A percentile compares a stretch with the other conserved stretches of the same genome.
These are phyloP conservation scores for Procambarus clarkii DNA, from an alignment of 1,140 invertebrate species.

Conservation along the genomic window DNA sequence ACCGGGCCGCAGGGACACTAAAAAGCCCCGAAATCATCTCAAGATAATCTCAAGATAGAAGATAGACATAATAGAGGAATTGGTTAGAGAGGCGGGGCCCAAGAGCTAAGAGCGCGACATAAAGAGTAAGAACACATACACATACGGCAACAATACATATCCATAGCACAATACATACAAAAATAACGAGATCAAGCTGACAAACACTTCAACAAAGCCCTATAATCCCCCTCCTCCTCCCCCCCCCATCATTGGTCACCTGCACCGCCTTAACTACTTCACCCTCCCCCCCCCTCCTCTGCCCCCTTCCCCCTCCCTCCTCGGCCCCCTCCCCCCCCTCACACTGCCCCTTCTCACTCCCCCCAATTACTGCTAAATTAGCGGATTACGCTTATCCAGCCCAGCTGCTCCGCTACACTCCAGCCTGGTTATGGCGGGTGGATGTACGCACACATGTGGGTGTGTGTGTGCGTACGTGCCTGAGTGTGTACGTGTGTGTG, in stretches of 20 bases:
- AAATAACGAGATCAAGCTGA: no score
- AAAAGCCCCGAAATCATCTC: no score
- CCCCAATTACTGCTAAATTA: background rate
- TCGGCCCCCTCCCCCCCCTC: background rate
- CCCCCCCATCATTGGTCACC: background rate
- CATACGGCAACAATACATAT: no score
- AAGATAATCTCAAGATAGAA: no score
- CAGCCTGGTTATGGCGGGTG: background rate
- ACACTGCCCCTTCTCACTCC: background rate
- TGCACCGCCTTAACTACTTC: background rate
- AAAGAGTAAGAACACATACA: no score
- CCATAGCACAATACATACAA: no score
- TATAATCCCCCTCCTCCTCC: background rate
- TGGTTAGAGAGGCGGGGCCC: no score
- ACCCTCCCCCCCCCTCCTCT: background rate
- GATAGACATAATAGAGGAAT: no score
- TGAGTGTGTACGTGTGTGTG: conserved; percentile 25
- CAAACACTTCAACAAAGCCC: background rate
- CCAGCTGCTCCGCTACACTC: background rate
- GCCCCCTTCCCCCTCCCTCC: background rate
- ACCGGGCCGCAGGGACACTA: no score
- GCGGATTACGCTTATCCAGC: background rate
- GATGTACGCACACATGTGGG: background rate
- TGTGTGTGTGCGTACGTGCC: background rate
- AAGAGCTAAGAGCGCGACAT: no score